Conservation (phyloP, 2,113 vertebrate species). For the Egretta garzetta region DNA sequence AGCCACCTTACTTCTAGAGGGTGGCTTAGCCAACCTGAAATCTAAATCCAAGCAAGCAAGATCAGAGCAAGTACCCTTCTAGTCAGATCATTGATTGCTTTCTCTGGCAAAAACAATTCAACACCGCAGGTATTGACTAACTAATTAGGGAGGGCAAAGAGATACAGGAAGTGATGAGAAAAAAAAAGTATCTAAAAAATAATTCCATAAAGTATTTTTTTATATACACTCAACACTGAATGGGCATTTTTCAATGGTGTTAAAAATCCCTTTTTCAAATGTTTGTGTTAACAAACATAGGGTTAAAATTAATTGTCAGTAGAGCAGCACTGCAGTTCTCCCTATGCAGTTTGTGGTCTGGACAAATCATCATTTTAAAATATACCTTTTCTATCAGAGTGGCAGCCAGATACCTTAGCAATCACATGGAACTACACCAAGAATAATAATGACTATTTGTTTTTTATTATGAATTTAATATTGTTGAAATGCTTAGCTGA, state of each 20-base stretch:
- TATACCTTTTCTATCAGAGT: background rate
- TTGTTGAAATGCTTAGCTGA: conserved; percentile 46
- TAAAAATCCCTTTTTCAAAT: background rate
- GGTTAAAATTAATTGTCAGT: background rate
- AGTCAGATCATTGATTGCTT: background rate
- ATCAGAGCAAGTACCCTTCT: background rate
- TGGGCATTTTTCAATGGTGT: background rate
- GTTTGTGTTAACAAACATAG: background rate
- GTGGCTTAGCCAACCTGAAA: background rate
- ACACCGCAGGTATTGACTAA: background rate
- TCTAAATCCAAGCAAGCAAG: background rate
- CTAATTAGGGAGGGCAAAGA: background rate
- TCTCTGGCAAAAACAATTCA: background rate
- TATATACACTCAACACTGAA: background rate
- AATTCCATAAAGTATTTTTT: background rate
- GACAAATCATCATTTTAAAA: background rate
- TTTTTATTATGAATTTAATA: conserved; percentile 64
- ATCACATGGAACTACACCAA: background rate
- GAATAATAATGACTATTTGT: conserved; percentile 6
- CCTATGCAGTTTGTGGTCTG: background rate
- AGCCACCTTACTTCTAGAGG: background rate
- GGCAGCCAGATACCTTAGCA: background rate
- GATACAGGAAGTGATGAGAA: background rate
- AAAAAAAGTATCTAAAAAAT: background rate
- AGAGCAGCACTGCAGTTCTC: background rate